Percentiles rank a stretch among this genome's conserved stretches.
Conservation (phyloP, 1,140 invertebrate genomes). For the Lepidurus couesii region DNA sequence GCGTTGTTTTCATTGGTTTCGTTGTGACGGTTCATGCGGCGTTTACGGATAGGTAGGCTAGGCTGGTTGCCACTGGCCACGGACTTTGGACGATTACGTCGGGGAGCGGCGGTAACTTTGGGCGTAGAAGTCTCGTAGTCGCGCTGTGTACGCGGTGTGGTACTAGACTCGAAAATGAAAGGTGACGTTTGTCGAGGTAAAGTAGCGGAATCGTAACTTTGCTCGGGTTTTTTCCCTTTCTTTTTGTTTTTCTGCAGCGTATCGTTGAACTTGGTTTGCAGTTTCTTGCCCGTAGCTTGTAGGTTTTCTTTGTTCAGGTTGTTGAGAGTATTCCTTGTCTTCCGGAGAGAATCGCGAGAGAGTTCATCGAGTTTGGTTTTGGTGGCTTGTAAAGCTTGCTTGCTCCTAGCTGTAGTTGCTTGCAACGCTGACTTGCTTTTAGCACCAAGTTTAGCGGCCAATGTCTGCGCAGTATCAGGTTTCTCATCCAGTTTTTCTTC, state of each 20-base stretch:
- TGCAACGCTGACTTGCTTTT: slow-evolving; percentile 20
- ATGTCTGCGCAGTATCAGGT: neutral
- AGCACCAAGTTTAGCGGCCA: neutral
- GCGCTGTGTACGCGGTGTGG: slow-evolving; percentile 1
- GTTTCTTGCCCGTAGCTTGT: slow-evolving; percentile 2
- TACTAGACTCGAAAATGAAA: slow-evolving; percentile 11
- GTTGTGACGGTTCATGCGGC: neutral
- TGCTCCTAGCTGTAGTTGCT: slow-evolving; percentile 15
- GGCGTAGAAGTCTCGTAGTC: slow-evolving; percentile 26
- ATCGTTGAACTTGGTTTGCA: neutral
- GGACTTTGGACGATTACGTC: slow-evolving; percentile 5
- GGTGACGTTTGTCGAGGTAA: neutral
- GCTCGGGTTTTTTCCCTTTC: neutral
- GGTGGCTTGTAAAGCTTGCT: slow-evolving; percentile 28
- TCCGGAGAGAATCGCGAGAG: slow-evolving; percentile 1
- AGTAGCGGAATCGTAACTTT: slow-evolving; percentile 19
- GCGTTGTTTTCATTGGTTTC: neutral
- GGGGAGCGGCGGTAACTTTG: neutral
- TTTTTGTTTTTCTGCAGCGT: slow-evolving; percentile 18
- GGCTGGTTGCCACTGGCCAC: slow-evolving; percentile 5
- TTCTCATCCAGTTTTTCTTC: neutral
- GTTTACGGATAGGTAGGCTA: neutral
- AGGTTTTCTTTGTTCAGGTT: neutral
- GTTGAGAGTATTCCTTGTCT: slow-evolving; percentile 22
- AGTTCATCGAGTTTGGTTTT: slow-evolving; percentile 27